Base-by-base conservation (phyloP, 2,113 vertebrate species). In the Sinocyclocheilus anshuiensis region DNA sequence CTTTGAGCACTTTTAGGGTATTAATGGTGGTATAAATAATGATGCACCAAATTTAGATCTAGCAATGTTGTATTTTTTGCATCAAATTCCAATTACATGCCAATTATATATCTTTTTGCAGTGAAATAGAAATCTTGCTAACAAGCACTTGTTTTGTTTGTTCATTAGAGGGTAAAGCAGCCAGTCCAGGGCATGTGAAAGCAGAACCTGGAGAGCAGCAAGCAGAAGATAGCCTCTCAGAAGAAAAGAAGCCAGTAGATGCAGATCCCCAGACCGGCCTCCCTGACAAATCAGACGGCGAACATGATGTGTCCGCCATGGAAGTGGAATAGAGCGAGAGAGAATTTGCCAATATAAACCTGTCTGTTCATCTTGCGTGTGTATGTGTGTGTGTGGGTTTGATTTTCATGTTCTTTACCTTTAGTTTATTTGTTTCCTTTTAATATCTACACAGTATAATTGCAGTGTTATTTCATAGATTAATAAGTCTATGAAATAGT, bases 241-340 rank as follows among this genome's bases (percentile, higher is more conserved):
- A 84, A 69, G 93, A 94, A 82, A 89, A 77, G 9, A 92, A 92
- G 76, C 91, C 90, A 39, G 93, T 90, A 81, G 90, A 87, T 36
- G 13, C 48, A 74, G 87, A 88, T 39, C 26, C 55, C 0, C 50
- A 16, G 4, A 53, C 50, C 50, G 4, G 79, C 20, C 53, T 74
- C 3, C 2, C 53, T 9, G 90, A 93, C 87, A 93, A 91, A 86
- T 89, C 89, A 3, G 93, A 95, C 78, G 90, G 89, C 85, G 96
- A 97, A 93, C 95, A 95, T 61, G 95, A 96, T 86, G 92, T 95
- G 83, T 95, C 97, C 86, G 92, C 95, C 89, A 93, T 94, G 94
- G 95, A 96, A 90, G 92, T 96, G 88, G 96, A 99, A 93, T 98
- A 95, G 94, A 90, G 78, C n/a, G 36, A 57, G 26, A 59, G 50